Percentiles rank a stretch among this genome's conserved stretches.
These are phyloP conservation scores for Antechinus stuartii DNA, from an alignment of 2,113 vertebrate species.

Conservation along the genomic window DNA sequence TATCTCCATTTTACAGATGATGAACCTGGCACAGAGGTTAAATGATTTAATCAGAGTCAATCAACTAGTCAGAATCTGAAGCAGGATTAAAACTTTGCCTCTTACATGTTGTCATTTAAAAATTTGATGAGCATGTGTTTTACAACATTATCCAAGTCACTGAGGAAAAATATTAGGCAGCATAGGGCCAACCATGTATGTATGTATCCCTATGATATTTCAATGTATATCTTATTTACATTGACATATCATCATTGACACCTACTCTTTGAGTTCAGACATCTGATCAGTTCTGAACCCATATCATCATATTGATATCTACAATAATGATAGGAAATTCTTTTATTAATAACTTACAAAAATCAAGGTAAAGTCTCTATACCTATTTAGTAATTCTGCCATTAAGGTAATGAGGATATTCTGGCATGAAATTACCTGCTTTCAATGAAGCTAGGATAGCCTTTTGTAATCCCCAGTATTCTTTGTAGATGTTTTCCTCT, in stretches of 20 bases:
- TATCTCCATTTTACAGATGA: not conserved
- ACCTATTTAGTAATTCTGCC: not conserved
- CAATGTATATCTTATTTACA: not conserved
- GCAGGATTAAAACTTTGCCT: not conserved
- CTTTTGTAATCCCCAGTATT: not conserved
- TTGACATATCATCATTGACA: not conserved
- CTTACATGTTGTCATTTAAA: not conserved
- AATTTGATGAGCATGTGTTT: not conserved
- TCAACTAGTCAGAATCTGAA: not conserved
- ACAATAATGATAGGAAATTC: not conserved
- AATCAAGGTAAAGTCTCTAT: not conserved
- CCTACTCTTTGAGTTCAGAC: not conserved
- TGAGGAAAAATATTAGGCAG: not conserved
- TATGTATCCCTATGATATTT: not conserved
- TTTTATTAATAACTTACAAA: not conserved
- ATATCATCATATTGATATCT: not conserved
- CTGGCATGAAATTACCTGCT: too few species aligned
- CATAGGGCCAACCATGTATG: not conserved
- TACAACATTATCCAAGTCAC: not conserved
- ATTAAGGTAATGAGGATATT: not conserved
- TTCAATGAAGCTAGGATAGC: not conserved
- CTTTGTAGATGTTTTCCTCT: not conserved
- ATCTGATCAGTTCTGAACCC: not conserved
- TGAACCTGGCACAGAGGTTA: not conserved
- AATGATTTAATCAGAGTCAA: not conserved